Evolutionary conservation across 2,797 vertebrate species (phyloP).

Genomic region (Todus mexicanus): DNA sequence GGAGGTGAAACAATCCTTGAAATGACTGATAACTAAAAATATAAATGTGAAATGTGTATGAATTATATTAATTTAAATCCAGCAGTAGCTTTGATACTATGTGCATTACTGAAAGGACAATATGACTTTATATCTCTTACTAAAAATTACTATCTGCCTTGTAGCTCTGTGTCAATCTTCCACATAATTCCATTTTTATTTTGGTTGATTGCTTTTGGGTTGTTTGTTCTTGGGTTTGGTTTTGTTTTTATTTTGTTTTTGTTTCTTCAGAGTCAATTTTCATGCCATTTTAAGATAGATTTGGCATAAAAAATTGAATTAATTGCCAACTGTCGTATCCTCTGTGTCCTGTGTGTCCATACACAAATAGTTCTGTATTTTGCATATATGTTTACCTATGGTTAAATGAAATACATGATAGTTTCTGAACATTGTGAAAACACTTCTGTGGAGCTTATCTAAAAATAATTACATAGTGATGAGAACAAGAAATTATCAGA

Average conservation of each 20-base stretch:
- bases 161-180: background rate
- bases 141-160: background rate
- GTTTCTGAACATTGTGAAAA: background rate
- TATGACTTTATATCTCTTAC: background rate
- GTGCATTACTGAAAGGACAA: background rate
- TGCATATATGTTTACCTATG: background rate
- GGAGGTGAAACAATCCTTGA: background rate
- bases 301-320: background rate
- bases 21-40: background rate
- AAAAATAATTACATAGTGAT: background rate
- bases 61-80: background rate
- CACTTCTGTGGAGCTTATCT: background rate
- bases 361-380: background rate
- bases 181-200: background rate
- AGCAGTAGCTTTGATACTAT: background rate
- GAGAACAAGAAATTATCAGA: background rate
- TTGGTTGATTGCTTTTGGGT: background rate
- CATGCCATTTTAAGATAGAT: background rate
- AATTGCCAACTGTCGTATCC: background rate
- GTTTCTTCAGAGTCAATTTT: background rate
- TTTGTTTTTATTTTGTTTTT: background rate
- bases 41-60: background rate
- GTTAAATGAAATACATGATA: background rate
- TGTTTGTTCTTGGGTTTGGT: too few relatives aligned
- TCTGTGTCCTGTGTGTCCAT: background rate